A percentile compares a stretch with the other conserved stretches of the same genome.
These are phyloP conservation scores for Drosophila eugracilis DNA, from an alignment of 1,140 invertebrate species.

Conservation along the genomic window DNA sequence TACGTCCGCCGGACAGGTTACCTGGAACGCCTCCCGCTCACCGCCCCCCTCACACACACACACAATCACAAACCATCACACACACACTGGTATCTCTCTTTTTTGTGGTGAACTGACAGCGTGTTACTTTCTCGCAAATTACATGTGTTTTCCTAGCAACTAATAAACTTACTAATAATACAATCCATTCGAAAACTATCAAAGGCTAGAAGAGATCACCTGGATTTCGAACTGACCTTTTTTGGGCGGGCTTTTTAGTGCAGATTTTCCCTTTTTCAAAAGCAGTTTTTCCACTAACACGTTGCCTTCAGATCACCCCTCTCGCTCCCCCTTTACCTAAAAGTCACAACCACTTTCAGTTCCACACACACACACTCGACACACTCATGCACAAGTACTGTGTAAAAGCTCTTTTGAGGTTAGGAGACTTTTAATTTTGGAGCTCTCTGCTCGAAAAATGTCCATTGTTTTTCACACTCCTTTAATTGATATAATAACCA, in stretches of 20 bases:
- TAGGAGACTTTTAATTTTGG: conserved; percentile 64
- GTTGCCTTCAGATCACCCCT: conserved; percentile 43
- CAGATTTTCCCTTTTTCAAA: conserved; percentile 55
- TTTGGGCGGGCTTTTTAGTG: conserved; percentile 56
- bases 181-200: conserved; percentile 8
- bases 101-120: conserved; percentile 72
- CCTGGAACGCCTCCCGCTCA: conserved; percentile 37
- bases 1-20: conserved; percentile 73
- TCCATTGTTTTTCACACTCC: conserved; percentile 69
- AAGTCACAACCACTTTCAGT: conserved; percentile 79
- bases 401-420: conserved; percentile 81
- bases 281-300: conserved; percentile 71
- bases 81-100: conserved; percentile 52
- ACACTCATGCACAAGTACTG: conserved; percentile 42
- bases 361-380: conserved; percentile 41
- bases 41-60: conserved; percentile 35
- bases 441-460: conserved; percentile 58
- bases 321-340: conserved; percentile 28
- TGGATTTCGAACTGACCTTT: conserved; percentile 8
- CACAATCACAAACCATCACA: conserved; percentile 21
- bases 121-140: conserved; percentile 83
- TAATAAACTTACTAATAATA: conserved; percentile 1
- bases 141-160: conserved; percentile 74
- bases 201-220: neutral
- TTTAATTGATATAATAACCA: conserved; percentile 14